Evolutionary conservation across 2,888 invertebrate species (phyloP), one percentile per base, ranked within the genome.

Genomic region (Rotaria socialis): DNA sequence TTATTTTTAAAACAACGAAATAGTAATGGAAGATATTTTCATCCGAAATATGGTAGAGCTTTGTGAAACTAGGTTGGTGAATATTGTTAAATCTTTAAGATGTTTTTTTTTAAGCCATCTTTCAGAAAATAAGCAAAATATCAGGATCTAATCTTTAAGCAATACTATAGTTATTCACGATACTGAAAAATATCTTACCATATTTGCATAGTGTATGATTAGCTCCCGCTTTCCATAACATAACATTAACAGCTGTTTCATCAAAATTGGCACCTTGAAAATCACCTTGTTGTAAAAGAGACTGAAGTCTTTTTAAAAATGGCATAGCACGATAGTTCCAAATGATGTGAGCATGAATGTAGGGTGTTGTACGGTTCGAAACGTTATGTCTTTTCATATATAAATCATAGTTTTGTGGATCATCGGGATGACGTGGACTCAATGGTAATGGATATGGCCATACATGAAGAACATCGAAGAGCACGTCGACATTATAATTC

Each of bases 401-500:
- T 2, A 6, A 1, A 3, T 43, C 24, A 8, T 43, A 47, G 24
- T 80, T 80, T n/a, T n/a, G 22, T 24, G 75, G 75, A 80, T 80
- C 75, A 24, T 43, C 43, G 43, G 75, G 75, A 41, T 80, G 75
- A 47, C 75, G 41, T 41, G 75, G 75, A 41, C 47, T 47, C 3
- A 80, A 10, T 24, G 75, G 75, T 47, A 80, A 47, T 47, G 41
- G 24, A 47, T 80, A 80, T 6, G 75, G 75, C 75, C 75, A 80
- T 24, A 47, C 47, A 14, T 80, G 75, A 47, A 80, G 47, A 80
- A 80, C 47, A 43, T 80, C 75, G 24, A 80, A 80, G 10, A 80
- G 47, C 24, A 80, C n/a, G 24, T 80, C 75, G 27, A 80, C 75
- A 47, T 80, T 80, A 47, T 80, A 80, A 80, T 80, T 80, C 41